A percentile compares a stretch with the other conserved stretches of the same genome.
phyloP scores from a whole-genome alignment of 2,797 vertebrate genomes.

The Tinamus major region DNA sequence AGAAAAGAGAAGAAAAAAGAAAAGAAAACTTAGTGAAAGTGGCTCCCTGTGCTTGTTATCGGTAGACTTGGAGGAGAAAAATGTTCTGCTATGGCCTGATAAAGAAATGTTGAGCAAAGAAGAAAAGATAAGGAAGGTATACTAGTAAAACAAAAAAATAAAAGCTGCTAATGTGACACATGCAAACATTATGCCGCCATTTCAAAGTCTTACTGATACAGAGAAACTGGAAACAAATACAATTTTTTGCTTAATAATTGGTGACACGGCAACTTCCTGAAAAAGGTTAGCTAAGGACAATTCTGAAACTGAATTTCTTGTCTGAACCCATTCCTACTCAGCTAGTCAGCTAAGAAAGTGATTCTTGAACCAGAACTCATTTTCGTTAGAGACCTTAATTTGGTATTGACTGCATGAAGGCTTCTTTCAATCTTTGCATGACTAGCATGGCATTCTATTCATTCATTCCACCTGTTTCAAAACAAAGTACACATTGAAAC shows the following conservation, averaged over 20 bases:
- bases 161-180: background rate
- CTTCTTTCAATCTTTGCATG: too few species aligned
- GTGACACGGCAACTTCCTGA: background rate
- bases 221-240: background rate
- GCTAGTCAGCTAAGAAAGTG: background rate
- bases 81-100: slow-evolving; percentile 48
- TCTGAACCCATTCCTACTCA: background rate
- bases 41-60: background rate
- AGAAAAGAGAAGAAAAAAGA: background rate
- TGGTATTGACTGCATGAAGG: background rate
- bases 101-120: background rate
- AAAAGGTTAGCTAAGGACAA: background rate
- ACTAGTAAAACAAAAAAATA: background rate
- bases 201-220: background rate
- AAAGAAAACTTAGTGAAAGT: background rate
- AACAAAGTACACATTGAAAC: background rate
- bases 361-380: background rate
- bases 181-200: background rate
- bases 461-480: background rate
- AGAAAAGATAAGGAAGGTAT: slow-evolving; percentile 4
- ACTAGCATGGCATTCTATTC: background rate
- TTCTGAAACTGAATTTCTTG: background rate
- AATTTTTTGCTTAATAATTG: background rate
- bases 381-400: background rate
- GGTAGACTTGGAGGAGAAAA: background rate